phyloP scores from a whole-genome alignment of 2,888 invertebrate genomes.

The Orthonevra nobilis region DNA sequence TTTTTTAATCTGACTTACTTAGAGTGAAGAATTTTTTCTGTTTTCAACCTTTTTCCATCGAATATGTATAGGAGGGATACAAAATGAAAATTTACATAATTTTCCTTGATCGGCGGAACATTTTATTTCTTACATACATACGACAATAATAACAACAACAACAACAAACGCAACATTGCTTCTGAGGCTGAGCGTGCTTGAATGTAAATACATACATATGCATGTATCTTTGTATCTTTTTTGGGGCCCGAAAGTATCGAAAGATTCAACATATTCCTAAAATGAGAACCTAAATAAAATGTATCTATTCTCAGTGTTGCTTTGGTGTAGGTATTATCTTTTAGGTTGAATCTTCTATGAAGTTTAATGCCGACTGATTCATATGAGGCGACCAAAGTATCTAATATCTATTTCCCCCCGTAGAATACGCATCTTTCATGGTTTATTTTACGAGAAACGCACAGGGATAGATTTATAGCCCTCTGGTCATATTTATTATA shows the following conservation, averaged over 20 bases:
- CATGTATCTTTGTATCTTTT: constrained; percentile 29
- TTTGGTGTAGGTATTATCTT: constrained; percentile 61
- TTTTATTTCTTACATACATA: constrained; percentile 25
- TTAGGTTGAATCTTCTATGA: constrained; percentile 63
- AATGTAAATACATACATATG: not conserved
- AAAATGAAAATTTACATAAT: constrained; percentile 63
- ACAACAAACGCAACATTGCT: constrained; percentile 24
- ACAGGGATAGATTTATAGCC: constrained; percentile 45
- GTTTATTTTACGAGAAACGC: constrained; percentile 5
- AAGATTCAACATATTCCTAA: constrained; percentile 67
- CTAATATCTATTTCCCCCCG: constrained; percentile 19
- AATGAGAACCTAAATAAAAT: constrained; percentile 66
- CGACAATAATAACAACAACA: not conserved
- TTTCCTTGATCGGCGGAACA: constrained; percentile 46
- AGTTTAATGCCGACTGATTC: constrained; percentile 66
- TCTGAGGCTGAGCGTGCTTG: not conserved
- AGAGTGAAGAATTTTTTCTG: not conserved
- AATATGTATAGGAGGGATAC: not conserved
- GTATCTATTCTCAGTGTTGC: constrained; percentile 60
- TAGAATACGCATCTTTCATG: constrained; percentile 13
- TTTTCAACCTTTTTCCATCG: not conserved
- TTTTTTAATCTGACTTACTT: constrained; percentile 69
- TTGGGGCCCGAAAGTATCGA: no score
- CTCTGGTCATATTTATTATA: constrained; percentile 49
- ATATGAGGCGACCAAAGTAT: constrained; percentile 15